These are phyloP conservation scores for Procambarus virginalis DNA, from an alignment of 1,140 invertebrate species.

Conservation along the genomic window DNA sequence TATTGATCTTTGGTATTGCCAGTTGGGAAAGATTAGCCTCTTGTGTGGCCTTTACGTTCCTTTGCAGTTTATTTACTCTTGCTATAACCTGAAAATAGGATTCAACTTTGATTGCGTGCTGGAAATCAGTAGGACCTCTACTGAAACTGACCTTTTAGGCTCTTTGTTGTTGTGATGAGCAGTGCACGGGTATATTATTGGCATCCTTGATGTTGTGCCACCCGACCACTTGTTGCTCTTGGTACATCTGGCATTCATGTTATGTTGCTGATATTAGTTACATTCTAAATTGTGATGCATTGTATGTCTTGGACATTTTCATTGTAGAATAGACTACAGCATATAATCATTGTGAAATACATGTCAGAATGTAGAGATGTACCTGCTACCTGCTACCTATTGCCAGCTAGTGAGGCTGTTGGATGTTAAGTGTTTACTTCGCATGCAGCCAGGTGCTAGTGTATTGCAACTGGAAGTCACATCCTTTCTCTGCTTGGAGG, in stretches of 20 bases:
- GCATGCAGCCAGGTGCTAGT: conserved; percentile 60
- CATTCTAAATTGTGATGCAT: conserved; percentile 5
- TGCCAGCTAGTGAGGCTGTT: conserved; percentile 58
- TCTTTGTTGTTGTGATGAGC: conserved; percentile 36
- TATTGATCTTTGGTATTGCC: conserved; percentile 24
- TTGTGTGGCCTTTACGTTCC: conserved; percentile 12
- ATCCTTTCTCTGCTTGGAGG: conserved; percentile 56
- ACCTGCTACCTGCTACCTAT: conserved; percentile 57
- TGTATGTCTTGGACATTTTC: conserved; percentile 34
- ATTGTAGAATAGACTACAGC: conserved; percentile 32
- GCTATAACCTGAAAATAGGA: conserved; percentile 7
- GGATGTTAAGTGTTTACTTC: conserved; percentile 56
- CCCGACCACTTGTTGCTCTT: conserved; percentile 42
- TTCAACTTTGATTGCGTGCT: conserved; percentile 25
- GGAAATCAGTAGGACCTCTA: conserved; percentile 16
- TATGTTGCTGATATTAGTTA: conserved; percentile 43
- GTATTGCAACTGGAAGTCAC: conserved; percentile 48
- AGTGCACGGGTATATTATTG: conserved; percentile 55
- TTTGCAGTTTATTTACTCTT: conserved; percentile 21
- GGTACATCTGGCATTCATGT: conserved; percentile 63
- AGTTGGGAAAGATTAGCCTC: conserved; percentile 29
- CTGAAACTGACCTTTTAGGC: conserved; percentile 12
- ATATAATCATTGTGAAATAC: conserved; percentile 22
- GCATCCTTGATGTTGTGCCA: conserved; percentile 55
- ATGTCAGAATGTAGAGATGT: conserved; percentile 62